Percentiles rank a stretch among this genome's conserved stretches.
Conservation (phyloP, 2,797 vertebrate genomes). For the Cossypha niveicapilla region DNA sequence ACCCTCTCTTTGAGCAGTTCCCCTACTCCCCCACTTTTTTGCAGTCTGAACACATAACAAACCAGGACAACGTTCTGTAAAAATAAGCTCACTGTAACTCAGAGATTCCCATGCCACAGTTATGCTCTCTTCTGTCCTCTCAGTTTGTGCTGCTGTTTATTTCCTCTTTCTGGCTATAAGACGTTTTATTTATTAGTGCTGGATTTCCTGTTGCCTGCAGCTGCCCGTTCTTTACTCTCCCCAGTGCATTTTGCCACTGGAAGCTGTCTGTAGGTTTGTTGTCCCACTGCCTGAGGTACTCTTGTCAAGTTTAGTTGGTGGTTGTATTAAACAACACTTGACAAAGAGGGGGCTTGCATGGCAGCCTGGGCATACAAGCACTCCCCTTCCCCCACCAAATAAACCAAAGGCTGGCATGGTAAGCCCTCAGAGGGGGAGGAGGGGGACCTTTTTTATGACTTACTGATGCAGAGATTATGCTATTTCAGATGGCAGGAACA, state of each 20-base stretch:
- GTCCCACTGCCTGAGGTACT: background rate
- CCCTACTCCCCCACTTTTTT: background rate
- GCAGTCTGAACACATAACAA: constrained; percentile 20
- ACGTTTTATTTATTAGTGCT: constrained; percentile 54
- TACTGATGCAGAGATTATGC: background rate
- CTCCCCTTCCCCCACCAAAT: background rate
- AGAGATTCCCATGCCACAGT: background rate
- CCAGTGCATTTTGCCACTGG: background rate
- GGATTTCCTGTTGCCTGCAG: constrained; percentile 59
- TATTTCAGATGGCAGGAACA: background rate
- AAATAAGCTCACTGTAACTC: constrained; percentile 56
- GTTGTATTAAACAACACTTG: background rate
- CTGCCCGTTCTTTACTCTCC: constrained; percentile 1
- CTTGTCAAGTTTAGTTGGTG: background rate
- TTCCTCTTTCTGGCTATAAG: constrained; percentile 54
- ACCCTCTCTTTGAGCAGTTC: constrained; percentile 47
- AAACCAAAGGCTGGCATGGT: background rate
- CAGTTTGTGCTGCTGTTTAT: constrained; percentile 50
- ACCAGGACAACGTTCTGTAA: background rate
- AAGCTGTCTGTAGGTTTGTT: background rate
- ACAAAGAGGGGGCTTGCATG: background rate
- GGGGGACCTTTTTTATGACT: background rate
- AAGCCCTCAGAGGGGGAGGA: background rate
- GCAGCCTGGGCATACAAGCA: background rate
- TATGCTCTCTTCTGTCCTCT: constrained; percentile 20